Evolutionary conservation across 2,113 vertebrate species (phyloP), one percentile per base, ranked within the genome.

Genomic region (Brachyistius frenatus): DNA sequence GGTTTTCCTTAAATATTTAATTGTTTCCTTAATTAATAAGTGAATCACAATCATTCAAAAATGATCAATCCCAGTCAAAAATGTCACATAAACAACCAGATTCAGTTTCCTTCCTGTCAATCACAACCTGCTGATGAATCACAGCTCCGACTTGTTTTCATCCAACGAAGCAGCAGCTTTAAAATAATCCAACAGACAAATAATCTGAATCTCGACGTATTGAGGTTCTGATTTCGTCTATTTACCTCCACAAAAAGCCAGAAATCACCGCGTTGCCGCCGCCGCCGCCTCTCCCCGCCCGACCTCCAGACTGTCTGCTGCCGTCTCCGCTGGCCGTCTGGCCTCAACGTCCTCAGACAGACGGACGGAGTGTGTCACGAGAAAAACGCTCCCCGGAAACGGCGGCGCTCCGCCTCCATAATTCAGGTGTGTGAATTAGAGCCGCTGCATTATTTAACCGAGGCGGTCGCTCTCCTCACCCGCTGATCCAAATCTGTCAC

Each of bases 401-500:
- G 55, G 23, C 23, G 23, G 23, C 23, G 23, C 23, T 23, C 31
- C 2, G 15, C 9, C 75, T 83, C 50, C 75, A 78, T 60, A 76
- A 86, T 79, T 86, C 84, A 91, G 80, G 84, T 81, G 82, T 71
- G 49, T 64, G 81, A 80, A 32, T 81, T 61, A 68, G 69, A 79
- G 54, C 57, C 62, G 85, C 68, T 89, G 65, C 68, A 88, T 87
- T 86, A 90, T 83, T 91, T 57, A 91, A 76, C 31, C 5, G 31
- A n/a, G 75, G 55, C 81, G 68, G 49, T 37, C 62, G 3, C 0
- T 58, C 13, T 52, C 72, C 58, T 23, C 23, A 23, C 23, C 72
- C 1, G 23, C 88, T 86, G 80, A 87, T 86, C 83, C 81, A 84
- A 74, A 86, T 88, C 83, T 91, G 89, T 89, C 89, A 86, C 86